Evolutionary conservation across 2,113 vertebrate species (phyloP), one percentile per base, ranked within the genome.

Genomic region (Laticauda laticaudata): DNA sequence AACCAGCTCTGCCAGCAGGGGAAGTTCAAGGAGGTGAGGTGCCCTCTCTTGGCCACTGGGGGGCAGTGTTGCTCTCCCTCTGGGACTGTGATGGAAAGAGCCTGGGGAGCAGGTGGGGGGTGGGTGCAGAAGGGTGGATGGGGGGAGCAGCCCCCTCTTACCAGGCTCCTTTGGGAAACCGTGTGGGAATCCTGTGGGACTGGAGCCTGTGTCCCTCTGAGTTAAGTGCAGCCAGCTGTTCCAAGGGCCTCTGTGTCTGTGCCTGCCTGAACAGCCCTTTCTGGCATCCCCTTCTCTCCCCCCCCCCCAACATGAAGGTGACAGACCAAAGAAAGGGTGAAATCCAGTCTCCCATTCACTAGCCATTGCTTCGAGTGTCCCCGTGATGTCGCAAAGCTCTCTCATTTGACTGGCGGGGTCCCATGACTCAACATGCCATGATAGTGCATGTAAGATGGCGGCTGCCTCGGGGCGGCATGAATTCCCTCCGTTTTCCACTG

Each of bases 171-270:
- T 75, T 12, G 21, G 24, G 1, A 95, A 90, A 97, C 97, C 97
- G 95, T 96, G 97, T 23, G 0, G 93, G 96, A 93, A 96, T 96
- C 96, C 96, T 97, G 95, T 92, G 94, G 95, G 87, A 87, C 86
- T 43, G 29, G 94, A 96, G 97, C 96, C 96, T 90, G 95, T 97
- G 95, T 96, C 95, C 93, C 95, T 97, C 98, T 98, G 97, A 96
- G 95, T 97, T 97, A 96, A 1, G 1, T 48, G 8, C 59, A 11
- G 59, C 95, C 93, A 95, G 97, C 97, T 96, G 97, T 97, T 98
- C 97, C 97, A 96, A 98, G 97, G 94, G 97, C 93, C 97, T 98
- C 98, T 98, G 97, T 97, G 96, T 98, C 98, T 98, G 97, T 96
- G 97, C 96, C 97, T 92, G 90, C 87, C 96, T 97, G 97, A 98